Percentiles rank a stretch among this genome's conserved stretches.
Evolutionary conservation across 2,797 vertebrate species (phyloP).

Genomic region (Micropoecilia bifurca): DNA sequence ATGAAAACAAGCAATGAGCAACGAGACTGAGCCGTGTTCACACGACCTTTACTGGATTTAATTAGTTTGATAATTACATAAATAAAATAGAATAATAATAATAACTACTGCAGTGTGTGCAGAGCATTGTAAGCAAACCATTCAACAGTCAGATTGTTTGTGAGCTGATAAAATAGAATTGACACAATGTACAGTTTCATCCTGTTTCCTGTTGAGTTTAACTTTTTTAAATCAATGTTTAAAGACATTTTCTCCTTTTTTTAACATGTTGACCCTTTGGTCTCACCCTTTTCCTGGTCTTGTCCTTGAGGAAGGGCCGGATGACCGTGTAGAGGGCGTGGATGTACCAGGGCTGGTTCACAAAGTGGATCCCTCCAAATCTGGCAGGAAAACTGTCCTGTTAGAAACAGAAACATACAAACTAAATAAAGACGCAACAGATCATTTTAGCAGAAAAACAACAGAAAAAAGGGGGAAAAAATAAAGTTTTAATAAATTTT

Average conservation of each 20-base stretch:
- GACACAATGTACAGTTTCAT: background rate
- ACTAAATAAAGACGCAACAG: background rate
- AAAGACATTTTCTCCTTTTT: background rate
- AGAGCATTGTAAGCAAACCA: background rate
- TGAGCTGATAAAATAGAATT: no score
- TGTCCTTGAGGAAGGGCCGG: slow-evolving; percentile 97
- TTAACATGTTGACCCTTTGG: background rate
- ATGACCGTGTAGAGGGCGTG: slow-evolving; percentile 98
- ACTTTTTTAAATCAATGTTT: background rate
- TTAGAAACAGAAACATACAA: slow-evolving; percentile 16
- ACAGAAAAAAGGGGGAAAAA: background rate
- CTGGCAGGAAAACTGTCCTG: slow-evolving; percentile 98
- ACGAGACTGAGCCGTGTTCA: no score
- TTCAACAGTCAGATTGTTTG: no score
- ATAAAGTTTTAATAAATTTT: background rate
- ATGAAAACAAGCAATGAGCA: no score
- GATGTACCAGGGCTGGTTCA: slow-evolving; percentile 99
- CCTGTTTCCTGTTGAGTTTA: background rate
- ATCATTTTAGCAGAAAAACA: background rate
- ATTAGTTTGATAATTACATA: no score
- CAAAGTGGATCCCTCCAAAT: slow-evolving; percentile 98
- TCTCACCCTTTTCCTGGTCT: slow-evolving; percentile 96
- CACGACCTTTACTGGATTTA: no score
- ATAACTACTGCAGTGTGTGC: background rate
- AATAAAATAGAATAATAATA: background rate